Base-by-base conservation (phyloP, 2,888 invertebrate species). In the Dilophus febrilis region DNA sequence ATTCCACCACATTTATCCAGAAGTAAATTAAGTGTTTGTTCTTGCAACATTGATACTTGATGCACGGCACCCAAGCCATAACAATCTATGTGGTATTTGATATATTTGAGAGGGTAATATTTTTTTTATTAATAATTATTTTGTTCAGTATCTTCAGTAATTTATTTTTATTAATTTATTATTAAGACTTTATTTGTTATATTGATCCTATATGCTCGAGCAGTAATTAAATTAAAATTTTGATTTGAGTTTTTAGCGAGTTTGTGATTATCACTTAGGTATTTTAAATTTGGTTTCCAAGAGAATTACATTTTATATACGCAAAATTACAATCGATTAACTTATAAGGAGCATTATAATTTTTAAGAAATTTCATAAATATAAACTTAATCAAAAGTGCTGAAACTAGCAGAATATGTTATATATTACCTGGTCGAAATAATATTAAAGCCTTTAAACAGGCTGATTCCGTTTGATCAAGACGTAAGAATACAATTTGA, bases 381-480 rank as follows among this genome's bases (percentile, higher is more conserved):
- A 16, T 16, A 33, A 17, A 11, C n/a, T n/a, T n/a, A n/a, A n/a
- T n/a, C n/a, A n/a, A n/a, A n/a, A n/a, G n/a, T n/a, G n/a, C n/a
- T n/a, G n/a, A n/a, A n/a, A n/a, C n/a, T n/a, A n/a, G n/a, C n/a
- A n/a, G n/a, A n/a, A n/a, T n/a, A n/a, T 10, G 22, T 17, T 17
- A 14, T 12, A 27, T 6, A n/a, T 58, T 62, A 84, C 86, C 85
- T 60, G 80, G 71, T 59, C 83, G 82, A 58, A 86, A 88, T 5
- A 88, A 65, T 5, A 84, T 72, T 10, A 83, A 66, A 0, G 83
- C 80, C 55, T 86, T 87, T n/a, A 90, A 64, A 57, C 81, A 87
- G 30, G 87, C 82, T 52, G 77, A 83, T 54, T 90, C 88, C 0
- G 80, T 78, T 55, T 80, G 78, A 57, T 90, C 87, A 14, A 86